Percentiles rank a stretch among this genome's conserved stretches.
Evolutionary conservation across 2,888 invertebrate genomes (phyloP).

Genomic region (Dryocosmus kuriphilus): DNA sequence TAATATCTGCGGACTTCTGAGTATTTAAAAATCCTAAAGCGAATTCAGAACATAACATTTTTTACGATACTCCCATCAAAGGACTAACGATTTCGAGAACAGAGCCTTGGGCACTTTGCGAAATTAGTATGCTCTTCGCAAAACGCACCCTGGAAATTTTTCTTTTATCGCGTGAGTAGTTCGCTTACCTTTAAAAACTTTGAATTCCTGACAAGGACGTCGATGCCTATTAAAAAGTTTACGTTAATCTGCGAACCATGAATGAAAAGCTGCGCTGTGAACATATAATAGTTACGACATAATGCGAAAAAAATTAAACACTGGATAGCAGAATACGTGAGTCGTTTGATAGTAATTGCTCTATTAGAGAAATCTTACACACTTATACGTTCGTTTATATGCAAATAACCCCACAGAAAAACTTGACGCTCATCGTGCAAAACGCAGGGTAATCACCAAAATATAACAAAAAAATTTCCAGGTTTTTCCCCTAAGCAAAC

Average conservation of each 20-base stretch:
- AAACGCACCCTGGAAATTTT: background rate
- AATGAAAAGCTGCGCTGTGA: conserved; percentile 1
- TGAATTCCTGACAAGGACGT: conserved; percentile 14
- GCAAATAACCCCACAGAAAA: background rate
- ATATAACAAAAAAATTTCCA: too few species aligned
- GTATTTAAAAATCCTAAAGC: background rate
- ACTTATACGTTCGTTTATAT: background rate
- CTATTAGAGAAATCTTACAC: background rate
- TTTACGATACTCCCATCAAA: background rate
- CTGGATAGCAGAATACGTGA: background rate
- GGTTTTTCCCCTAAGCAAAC: too few species aligned
- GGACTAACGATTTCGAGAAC: background rate
- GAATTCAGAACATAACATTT: background rate
- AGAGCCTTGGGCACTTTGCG: background rate
- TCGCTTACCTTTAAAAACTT: background rate
- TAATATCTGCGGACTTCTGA: background rate
- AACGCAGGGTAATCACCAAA: background rate
- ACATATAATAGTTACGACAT: background rate
- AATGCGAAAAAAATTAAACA: conserved; percentile 2
- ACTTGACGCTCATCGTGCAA: background rate
- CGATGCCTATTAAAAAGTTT: conserved; percentile 5
- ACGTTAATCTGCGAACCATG: conserved; percentile 5
- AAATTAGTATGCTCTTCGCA: background rate
- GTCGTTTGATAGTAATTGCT: background rate
- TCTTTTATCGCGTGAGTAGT: background rate